Percentiles rank a stretch among this genome's conserved stretches.
Evolutionary conservation across 2,797 vertebrate species (phyloP).

Genomic region (Discoglossus pictus): DNA sequence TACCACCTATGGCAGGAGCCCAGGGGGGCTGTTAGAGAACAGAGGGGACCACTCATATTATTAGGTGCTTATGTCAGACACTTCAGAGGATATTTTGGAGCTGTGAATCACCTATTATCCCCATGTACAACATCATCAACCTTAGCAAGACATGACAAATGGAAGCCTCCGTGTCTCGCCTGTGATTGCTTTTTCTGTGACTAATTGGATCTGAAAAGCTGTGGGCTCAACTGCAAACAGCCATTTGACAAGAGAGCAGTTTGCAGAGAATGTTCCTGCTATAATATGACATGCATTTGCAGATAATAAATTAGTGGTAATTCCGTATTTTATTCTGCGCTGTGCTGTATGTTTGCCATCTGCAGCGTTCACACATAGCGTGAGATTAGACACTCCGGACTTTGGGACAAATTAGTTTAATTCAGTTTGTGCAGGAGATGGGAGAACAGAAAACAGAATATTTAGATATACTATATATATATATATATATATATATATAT

Average conservation of each 20-base stretch:
- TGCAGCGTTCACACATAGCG: conserved; percentile 32
- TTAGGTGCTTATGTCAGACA: conserved; percentile 46
- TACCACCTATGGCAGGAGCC: background rate
- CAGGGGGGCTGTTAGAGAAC: conserved; percentile 28
- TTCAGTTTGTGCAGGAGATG: no score
- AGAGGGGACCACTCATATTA: conserved; percentile 40
- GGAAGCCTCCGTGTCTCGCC: conserved; percentile 34
- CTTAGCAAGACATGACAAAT: conserved; percentile 47
- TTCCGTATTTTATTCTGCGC: conserved; percentile 44
- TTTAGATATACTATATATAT: no score
- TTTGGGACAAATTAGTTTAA: no score
- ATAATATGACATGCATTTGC: conserved; percentile 52
- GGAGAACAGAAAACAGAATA: no score
- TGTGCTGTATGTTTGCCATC: conserved; percentile 47
- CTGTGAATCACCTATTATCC: conserved; percentile 50
- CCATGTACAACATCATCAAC: conserved; percentile 47
- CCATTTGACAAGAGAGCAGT: conserved; percentile 51
- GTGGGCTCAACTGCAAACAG: conserved; percentile 53
- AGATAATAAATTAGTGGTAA: conserved; percentile 52
- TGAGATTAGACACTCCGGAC: background rate
- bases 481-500: no score
- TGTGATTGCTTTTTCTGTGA: conserved; percentile 49
- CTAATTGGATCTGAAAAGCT: conserved; percentile 53
- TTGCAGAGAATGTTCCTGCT: conserved; percentile 48
- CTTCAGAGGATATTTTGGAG: conserved; percentile 47